Conservation (phyloP, 1,140 invertebrate genomes). For the Apis laboriosa region DNA sequence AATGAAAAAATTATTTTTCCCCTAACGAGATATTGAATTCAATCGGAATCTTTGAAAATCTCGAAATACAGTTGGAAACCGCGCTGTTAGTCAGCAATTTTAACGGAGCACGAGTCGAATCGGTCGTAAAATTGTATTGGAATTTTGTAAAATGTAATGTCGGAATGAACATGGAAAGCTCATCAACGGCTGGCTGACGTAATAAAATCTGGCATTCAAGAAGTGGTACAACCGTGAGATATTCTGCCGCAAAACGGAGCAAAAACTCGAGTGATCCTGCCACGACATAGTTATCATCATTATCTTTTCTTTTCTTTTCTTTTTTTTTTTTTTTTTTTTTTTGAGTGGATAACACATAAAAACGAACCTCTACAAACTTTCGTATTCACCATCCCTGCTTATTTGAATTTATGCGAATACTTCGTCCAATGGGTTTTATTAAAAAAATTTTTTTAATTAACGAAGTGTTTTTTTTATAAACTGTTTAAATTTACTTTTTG, state of each 20-base stretch:
- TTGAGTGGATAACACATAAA: background rate
- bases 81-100: background rate
- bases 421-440: background rate
- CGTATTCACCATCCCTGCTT: background rate
- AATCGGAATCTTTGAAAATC: too few species aligned
- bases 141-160: background rate
- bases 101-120: background rate
- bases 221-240: background rate
- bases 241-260: background rate
- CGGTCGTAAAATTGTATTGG: background rate
- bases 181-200: conserved; percentile 10
- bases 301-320: background rate
- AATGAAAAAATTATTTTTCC: too few species aligned
- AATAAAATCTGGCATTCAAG: conserved; percentile 7
- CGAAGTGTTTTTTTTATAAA: background rate
- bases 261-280: background rate
- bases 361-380: background rate
- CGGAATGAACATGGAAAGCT: background rate
- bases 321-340: too few species aligned
- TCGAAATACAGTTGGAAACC: background rate
- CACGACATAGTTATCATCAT: background rate
- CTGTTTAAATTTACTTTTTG: too few species aligned
- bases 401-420: background rate
- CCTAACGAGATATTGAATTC: too few species aligned
- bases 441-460: background rate